phyloP scores from a whole-genome alignment of 1,140 invertebrate genomes.

The Cataglyphis hispanica region DNA sequence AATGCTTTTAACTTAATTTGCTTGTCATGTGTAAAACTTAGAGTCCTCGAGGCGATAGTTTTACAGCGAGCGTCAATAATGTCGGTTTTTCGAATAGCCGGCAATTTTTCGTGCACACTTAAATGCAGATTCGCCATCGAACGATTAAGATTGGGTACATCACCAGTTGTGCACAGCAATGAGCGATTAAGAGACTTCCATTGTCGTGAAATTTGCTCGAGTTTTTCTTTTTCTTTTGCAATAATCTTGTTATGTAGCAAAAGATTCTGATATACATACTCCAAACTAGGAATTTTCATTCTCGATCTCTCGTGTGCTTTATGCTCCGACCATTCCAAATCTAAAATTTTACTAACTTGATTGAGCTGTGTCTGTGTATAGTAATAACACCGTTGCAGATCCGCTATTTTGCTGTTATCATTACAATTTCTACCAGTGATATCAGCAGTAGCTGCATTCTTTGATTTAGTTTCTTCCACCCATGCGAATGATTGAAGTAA shows the following conservation, averaged over 20 bases:
- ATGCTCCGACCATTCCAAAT: slow-evolving; percentile 82
- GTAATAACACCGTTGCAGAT: slow-evolving; percentile 81
- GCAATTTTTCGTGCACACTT: slow-evolving; percentile 42
- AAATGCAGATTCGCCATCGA: slow-evolving; percentile 80
- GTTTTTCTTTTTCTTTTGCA: slow-evolving; percentile 74
- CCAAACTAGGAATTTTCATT: slow-evolving; percentile 83
- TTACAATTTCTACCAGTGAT: slow-evolving; percentile 71
- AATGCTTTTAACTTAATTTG: slow-evolving; percentile 78
- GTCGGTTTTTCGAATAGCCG: slow-evolving; percentile 58
- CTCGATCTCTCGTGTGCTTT: slow-evolving; percentile 73
- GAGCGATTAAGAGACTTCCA: slow-evolving; percentile 74
- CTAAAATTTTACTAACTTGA: slow-evolving; percentile 83
- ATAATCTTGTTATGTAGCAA: slow-evolving; percentile 82
- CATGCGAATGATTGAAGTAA: slow-evolving; percentile 85
- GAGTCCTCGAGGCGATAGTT: slow-evolving; percentile 78
- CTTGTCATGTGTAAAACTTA: slow-evolving; percentile 79
- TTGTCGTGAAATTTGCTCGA: slow-evolving; percentile 76
- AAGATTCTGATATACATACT: slow-evolving; percentile 83
- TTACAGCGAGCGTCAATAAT: slow-evolving; percentile 81
- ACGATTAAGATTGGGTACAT: slow-evolving; percentile 74
- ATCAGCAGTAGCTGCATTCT: slow-evolving; percentile 74
- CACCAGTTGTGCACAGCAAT: not conserved
- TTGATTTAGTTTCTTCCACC: slow-evolving; percentile 85
- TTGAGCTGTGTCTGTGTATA: slow-evolving; percentile 84
- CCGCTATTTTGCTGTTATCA: slow-evolving; percentile 80